Evolutionary conservation across 2,888 invertebrate species (phyloP).

Genomic region (Teinopalpus imperialis): DNA sequence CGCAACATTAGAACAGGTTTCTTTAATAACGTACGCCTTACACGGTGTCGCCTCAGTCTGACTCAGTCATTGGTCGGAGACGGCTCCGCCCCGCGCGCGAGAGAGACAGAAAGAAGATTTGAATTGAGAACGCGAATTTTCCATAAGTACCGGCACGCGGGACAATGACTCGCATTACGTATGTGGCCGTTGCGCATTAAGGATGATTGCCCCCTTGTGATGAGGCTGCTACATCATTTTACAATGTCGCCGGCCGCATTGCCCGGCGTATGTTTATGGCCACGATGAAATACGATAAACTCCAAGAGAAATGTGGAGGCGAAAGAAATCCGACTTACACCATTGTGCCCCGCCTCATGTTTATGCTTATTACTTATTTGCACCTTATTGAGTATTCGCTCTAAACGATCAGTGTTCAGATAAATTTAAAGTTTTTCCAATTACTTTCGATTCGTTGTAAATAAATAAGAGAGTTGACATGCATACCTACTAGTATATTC

Average conservation of each 20-base stretch:
- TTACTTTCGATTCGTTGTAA: constrained; percentile 40
- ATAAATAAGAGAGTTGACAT: constrained; percentile 35
- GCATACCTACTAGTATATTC: too few relatives aligned
- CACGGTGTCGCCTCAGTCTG: constrained; percentile 77
- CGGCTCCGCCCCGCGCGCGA: constrained; percentile 80
- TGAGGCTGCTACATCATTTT: constrained; percentile 78
- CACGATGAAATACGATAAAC: constrained; percentile 76
- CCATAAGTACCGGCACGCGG: constrained; percentile 80
- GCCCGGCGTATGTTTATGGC: constrained; percentile 67
- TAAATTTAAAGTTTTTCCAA: constrained; percentile 47
- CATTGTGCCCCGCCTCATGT: constrained; percentile 69
- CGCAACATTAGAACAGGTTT: constrained; percentile 82
- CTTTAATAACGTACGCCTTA: constrained; percentile 81
- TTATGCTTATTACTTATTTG: constrained; percentile 78
- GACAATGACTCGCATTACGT: constrained; percentile 82
- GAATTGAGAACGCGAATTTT: constrained; percentile 82
- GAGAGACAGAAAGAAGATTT: constrained; percentile 79
- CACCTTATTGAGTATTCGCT: constrained; percentile 63
- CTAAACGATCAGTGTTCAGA: constrained; percentile 57
- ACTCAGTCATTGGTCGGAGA: constrained; percentile 76
- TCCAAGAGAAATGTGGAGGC: constrained; percentile 69
- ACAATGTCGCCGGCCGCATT: constrained; percentile 75
- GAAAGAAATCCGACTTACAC: constrained; percentile 73
- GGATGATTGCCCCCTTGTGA: constrained; percentile 81
- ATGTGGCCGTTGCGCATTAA: constrained; percentile 80